phyloP scores from a whole-genome alignment of 2,888 invertebrate species.

The Parapristionchus giblindavisi region DNA sequence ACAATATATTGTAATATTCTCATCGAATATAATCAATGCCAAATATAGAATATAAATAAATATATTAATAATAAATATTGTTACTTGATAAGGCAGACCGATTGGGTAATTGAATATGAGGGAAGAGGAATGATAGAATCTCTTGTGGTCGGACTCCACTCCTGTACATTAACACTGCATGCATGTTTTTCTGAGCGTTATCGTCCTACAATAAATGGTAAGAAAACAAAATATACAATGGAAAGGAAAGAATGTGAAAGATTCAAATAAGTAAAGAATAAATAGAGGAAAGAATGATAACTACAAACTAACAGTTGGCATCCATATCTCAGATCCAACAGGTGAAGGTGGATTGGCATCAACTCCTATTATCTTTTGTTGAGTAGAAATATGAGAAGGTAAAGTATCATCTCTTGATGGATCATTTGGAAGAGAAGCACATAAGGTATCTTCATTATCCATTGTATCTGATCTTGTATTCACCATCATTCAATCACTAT shows the following conservation, averaged over 20 bases:
- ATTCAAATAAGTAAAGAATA: neutral
- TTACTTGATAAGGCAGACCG: conserved; percentile 4
- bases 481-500: conserved; percentile 12
- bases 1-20: too few relatives aligned
- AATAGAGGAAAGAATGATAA: neutral
- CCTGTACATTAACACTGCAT: conserved; percentile 21
- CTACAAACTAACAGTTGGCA: conserved; percentile 13
- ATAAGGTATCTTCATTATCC: conserved; percentile 17
- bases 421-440: conserved; percentile 28
- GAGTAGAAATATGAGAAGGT: neutral
- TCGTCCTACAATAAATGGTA: neutral
- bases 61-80: neutral
- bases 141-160: conserved; percentile 26
- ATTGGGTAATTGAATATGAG: conserved; percentile 37
- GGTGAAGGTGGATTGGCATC: conserved; percentile 21
- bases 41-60: neutral
- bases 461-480: conserved; percentile 2
- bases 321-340: conserved; percentile 35
- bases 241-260: too few relatives aligned
- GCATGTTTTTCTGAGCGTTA: conserved; percentile 23
- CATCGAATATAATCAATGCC: too few relatives aligned
- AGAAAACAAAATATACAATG: neutral
- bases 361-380: too few relatives aligned
- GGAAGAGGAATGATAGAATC: conserved; percentile 20
- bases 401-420: conserved; percentile 3